Percentiles rank a stretch among this genome's conserved stretches.
phyloP scores from a whole-genome alignment of 2,797 vertebrate genomes.

The Gymnodraco acuticeps region DNA sequence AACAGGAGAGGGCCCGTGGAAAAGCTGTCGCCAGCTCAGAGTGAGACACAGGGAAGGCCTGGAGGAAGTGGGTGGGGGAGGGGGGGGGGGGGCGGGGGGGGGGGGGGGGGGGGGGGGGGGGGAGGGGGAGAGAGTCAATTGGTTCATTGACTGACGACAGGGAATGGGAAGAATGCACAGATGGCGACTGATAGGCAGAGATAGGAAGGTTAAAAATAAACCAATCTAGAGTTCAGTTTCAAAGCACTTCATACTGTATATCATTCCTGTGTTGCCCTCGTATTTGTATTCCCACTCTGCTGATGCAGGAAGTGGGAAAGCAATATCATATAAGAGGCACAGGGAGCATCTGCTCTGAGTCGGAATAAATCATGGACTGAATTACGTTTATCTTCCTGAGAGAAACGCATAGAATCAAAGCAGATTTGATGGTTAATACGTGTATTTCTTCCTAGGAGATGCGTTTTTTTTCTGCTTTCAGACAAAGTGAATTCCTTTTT shows the following conservation, averaged over 20 bases:
- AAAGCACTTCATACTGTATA: slow-evolving; percentile 39
- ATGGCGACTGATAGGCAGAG: slow-evolving; percentile 36
- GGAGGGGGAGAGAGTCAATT: slow-evolving; percentile 24
- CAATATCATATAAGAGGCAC: slow-evolving; percentile 31
- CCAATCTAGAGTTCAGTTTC: slow-evolving; percentile 45
- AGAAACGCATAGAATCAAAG: slow-evolving; percentile 22
- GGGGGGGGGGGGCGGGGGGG: background rate
- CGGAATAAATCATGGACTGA: slow-evolving; percentile 42
- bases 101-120: background rate
- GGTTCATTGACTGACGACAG: slow-evolving; percentile 41
- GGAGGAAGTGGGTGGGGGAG: background rate
- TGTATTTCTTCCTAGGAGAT: background rate
- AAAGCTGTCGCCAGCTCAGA: slow-evolving; percentile 41
- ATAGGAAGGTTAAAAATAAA: slow-evolving; percentile 40
- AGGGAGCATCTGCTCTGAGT: slow-evolving; percentile 38
- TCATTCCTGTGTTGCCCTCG: background rate
- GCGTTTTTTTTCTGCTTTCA: background rate
- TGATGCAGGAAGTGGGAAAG: slow-evolving; percentile 34
- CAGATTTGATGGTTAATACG: background rate
- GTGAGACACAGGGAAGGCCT: slow-evolving; percentile 38
- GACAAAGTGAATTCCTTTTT: background rate
- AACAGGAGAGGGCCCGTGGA: slow-evolving; percentile 56
- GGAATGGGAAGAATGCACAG: slow-evolving; percentile 18
- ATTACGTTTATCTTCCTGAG: slow-evolving; percentile 32
- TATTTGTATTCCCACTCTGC: slow-evolving; percentile 20